These are phyloP conservation scores for Parascotia fuliginaria DNA, from an alignment of 2,888 invertebrate species.

Conservation along the genomic window DNA sequence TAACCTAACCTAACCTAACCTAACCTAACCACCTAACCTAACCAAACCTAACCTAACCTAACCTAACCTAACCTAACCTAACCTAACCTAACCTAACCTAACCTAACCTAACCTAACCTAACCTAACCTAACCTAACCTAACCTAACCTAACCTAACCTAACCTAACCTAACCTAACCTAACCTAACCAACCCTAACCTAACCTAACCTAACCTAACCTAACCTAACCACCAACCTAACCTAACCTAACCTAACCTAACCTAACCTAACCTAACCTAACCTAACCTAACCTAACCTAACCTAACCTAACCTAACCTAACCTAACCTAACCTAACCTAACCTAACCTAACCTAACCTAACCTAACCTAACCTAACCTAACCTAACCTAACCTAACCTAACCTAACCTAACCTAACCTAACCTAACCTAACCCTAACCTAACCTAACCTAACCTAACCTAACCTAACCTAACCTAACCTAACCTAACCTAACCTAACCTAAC, in stretches of 20 bases:
- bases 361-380: not conserved
- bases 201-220: not conserved
- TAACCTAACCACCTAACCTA: no score
- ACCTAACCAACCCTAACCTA: not conserved
- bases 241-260: not conserved
- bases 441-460: not conserved
- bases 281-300: not conserved
- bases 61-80: no score
- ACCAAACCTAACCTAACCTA: no score
- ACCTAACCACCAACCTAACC: not conserved
- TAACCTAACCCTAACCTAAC: not conserved
- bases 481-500: not conserved
- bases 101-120: no score
- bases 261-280: not conserved
- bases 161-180: not conserved
- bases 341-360: not conserved
- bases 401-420: constrained; percentile 2
- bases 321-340: not conserved
- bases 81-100: no score
- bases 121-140: no score
- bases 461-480: not conserved
- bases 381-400: constrained; percentile 2
- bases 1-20: no score
- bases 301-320: not conserved
- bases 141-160: no score